Base-by-base conservation (phyloP, 2,113 vertebrate genomes). In the Lasiurus borealis region DNA sequence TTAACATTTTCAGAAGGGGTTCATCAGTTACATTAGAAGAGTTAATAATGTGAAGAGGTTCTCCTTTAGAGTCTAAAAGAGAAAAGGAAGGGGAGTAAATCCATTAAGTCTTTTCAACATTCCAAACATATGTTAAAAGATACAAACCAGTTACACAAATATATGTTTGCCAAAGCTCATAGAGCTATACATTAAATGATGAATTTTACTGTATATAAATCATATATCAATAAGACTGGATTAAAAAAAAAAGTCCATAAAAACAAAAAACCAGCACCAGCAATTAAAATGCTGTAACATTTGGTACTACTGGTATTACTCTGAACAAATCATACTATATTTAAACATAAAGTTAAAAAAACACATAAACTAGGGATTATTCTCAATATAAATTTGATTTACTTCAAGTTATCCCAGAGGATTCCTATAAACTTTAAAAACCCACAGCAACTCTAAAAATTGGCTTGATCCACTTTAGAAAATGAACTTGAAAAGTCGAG, bases 1-100 rank as follows among this genome's bases (percentile, higher is more conserved):
- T 99, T 89, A 99, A 98, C 97, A 99, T 99, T 98, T 99, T 99
- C 73, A 99, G 98, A 92, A 99, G 99, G n/a, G 99, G 99, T 29
- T 98, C 97, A 73, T 98, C 98, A 52, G 98, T 98, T 21, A 98
- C 95, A 86, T 98, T 98, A 5, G 99, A 99, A 34, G 99, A 99
- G 95, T 98, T 99, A 94, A 99, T 96, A 92, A 99, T 98, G 95
- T 98, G 98, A 92, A 99, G 97, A 2, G 99, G 98, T 44, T 98
- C 98, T 40, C 98, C 99, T 64, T 94, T 97, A 3, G 98, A 97
- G 92, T 99, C 99, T 99, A 94, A 73, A n/a, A 97, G 93, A 94
- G 7, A 88, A 96, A 97, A 90, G 59, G 25, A 62, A 96, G 87
- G 85, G 82, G 14, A n/a, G 11, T 13, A 50, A 16, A 66, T 27